Base-by-base conservation (phyloP, 2,113 vertebrate species). In the Triplophysa tibetana region DNA sequence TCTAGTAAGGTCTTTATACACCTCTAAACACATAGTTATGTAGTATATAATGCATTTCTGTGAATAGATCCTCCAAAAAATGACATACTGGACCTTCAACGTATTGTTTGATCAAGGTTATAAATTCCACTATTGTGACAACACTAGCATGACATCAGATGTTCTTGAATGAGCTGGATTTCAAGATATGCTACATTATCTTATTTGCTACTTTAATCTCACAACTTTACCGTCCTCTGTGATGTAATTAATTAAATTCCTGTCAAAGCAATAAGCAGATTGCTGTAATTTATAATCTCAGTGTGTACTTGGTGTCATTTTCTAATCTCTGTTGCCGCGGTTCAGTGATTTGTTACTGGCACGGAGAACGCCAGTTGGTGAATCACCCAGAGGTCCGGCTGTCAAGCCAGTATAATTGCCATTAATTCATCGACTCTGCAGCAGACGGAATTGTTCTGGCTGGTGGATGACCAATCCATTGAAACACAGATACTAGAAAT, bases 351-450 rank as follows among this genome's bases (percentile, higher is more conserved):
- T 74, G 33, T 24, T 61, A 41, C 8, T 45, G 33, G 56, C 13
- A 17, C 1, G n/a, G 70, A n/a, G n/a, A 74, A 43, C 23, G 54
- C 33, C 54, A 61, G 54, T 61, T 45, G n/a, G 13, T 61, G n/a
- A 74, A 45, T 74, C 2, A 21, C 45, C 56, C 56, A 43, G 38
- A 13, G 70, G 70, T 74, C 33, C 8, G 8, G 56, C 56, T 74
- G 70, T 74, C 70, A 74, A 61, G 13, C 8, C 13, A 74, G 38
- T 8, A 16, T 65, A 65, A 65, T 65, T 50, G 26, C 43, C 45
- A 76, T 38, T 76, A 54, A 65, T 76, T 76, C 19, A 64, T 45
- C 38, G 43, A 75, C 73, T 63, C 14, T 3, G 58, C 58, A n/a
- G 58, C 73, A 45, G 74, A 64, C 1, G 17, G 11, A 65, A 64